Evolutionary conservation across 2,113 vertebrate genomes (phyloP).

Genomic region (Brevimyrus niger): DNA sequence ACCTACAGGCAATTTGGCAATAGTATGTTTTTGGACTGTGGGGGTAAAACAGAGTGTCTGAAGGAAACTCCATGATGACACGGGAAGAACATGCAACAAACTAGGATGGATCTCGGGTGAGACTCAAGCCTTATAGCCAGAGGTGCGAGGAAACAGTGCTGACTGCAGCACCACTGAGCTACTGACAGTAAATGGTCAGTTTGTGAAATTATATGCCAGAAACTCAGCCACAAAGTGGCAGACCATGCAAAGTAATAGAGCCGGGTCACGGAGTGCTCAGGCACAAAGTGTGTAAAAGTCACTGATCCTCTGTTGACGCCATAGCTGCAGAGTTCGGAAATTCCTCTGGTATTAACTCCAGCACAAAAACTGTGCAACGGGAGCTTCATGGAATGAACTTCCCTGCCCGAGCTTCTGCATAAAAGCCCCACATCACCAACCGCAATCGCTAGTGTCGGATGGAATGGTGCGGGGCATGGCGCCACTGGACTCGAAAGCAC

Average conservation of each 20-base stretch:
- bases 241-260: not conserved
- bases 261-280: not conserved
- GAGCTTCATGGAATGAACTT: not conserved
- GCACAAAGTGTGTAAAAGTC: not conserved
- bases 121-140: not conserved
- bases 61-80: not conserved
- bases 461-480: not conserved
- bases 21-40: not conserved
- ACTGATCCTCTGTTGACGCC: not conserved
- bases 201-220: not conserved
- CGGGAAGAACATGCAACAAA: not conserved
- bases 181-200: not conserved
- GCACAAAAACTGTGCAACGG: not conserved
- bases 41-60: not conserved
- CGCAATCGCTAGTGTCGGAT: not conserved
- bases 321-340: not conserved
- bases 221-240: not conserved
- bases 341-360: not conserved
- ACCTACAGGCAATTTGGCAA: not conserved
- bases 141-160: not conserved
- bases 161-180: not conserved
- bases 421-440: not conserved
- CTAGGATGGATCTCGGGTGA: not conserved
- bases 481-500: not conserved
- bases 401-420: not conserved